These are phyloP conservation scores for Oncorhynchus masou DNA, from an alignment of 2,113 vertebrate species.

Conservation along the genomic window DNA sequence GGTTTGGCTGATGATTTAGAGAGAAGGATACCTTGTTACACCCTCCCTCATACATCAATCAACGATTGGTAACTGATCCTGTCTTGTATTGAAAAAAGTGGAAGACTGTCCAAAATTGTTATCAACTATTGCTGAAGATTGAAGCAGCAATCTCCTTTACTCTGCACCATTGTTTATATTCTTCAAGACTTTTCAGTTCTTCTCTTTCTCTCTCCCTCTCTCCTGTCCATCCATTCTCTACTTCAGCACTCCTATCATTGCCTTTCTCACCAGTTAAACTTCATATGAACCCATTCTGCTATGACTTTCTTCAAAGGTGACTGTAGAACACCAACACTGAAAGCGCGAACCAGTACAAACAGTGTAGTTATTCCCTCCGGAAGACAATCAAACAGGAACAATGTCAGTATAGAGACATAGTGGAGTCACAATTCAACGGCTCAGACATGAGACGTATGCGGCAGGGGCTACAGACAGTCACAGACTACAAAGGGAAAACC, in stretches of 20 bases:
- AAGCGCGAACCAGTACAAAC: too few species aligned
- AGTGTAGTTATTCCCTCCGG: too few species aligned
- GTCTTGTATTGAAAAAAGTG: neutral
- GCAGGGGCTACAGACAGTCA: too few species aligned
- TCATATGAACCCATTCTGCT: too few species aligned
- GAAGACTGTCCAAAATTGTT: neutral
- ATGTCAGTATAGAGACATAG: too few species aligned
- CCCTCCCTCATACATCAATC: neutral
- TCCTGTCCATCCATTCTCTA: neutral
- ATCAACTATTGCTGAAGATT: too few species aligned
- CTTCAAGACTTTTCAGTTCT: neutral
- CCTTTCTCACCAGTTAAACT: neutral
- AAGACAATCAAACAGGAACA: too few species aligned
- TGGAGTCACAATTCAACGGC: too few species aligned
- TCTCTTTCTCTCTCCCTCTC: neutral
- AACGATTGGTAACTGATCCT: neutral
- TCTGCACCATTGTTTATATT: neutral
- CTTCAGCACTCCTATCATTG: neutral
- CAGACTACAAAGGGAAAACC: too few species aligned
- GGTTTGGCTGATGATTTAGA: constrained; percentile 43
- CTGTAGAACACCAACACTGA: too few species aligned
- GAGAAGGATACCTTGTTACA: constrained; percentile 13
- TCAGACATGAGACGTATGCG: too few species aligned
- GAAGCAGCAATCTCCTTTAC: neutral
- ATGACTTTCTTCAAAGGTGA: too few species aligned